A percentile compares a stretch with the other conserved stretches of the same genome.
Evolutionary conservation across 2,888 invertebrate genomes (phyloP).

Genomic region (Galeruca laticollis): DNA sequence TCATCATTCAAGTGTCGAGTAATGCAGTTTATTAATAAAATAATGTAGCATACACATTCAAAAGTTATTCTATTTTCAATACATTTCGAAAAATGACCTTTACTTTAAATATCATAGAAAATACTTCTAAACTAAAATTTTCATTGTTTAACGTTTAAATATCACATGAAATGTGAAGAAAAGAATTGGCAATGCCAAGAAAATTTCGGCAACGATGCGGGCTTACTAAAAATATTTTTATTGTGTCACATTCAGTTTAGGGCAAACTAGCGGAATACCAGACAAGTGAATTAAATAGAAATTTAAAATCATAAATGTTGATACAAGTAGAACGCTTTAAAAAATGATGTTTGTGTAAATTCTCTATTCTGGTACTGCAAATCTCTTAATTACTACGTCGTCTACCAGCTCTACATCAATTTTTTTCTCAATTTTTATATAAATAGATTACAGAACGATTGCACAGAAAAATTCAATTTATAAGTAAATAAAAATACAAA

Average conservation of each 20-base stretch:
- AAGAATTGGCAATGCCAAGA: slow-evolving; percentile 48
- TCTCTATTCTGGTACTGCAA: too few species aligned
- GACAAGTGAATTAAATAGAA: neutral
- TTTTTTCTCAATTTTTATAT: too few species aligned
- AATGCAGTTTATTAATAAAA: slow-evolving; percentile 37
- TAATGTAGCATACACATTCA: slow-evolving; percentile 34
- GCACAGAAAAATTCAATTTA: too few species aligned
- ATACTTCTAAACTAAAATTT: slow-evolving; percentile 44
- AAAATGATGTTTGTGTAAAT: too few species aligned
- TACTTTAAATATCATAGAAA: slow-evolving; percentile 40
- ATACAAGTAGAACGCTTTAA: too few species aligned
- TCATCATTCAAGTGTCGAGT: slow-evolving; percentile 33
- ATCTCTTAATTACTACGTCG: too few species aligned
- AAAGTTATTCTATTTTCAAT: slow-evolving; percentile 25
- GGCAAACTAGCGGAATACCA: neutral
- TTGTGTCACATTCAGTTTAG: slow-evolving; percentile 40
- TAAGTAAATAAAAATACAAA: too few species aligned
- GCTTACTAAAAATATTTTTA: slow-evolving; percentile 40
- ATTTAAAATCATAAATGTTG: too few species aligned
- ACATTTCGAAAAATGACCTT: slow-evolving; percentile 31
- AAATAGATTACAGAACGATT: too few species aligned
- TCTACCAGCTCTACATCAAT: too few species aligned
- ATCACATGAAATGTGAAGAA: slow-evolving; percentile 53
- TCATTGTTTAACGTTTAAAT: slow-evolving; percentile 47
- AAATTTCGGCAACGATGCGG: slow-evolving; percentile 40